These are phyloP conservation scores for Aselliscus stoliczkanus DNA, from an alignment of 2,797 vertebrate species.

Conservation along the genomic window DNA sequence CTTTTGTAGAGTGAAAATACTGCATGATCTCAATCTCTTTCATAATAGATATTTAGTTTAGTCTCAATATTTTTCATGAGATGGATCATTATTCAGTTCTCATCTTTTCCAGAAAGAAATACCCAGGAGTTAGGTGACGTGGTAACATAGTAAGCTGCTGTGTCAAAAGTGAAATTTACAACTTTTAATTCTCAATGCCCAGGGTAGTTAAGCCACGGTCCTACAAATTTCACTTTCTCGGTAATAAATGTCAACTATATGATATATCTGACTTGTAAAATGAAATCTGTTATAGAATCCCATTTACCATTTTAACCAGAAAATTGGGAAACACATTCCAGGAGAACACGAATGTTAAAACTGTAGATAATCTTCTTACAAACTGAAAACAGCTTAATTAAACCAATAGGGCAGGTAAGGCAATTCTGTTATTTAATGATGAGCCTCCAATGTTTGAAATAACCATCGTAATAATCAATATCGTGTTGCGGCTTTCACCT, in stretches of 20 bases:
- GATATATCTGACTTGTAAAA: constrained; percentile 4
- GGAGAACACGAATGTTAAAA: constrained; percentile 68
- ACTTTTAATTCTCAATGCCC: constrained; percentile 11
- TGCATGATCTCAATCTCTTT: background rate
- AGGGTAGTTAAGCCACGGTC: background rate
- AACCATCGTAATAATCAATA: constrained; percentile 67
- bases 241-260: background rate
- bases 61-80: background rate
- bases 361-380: constrained; percentile 42
- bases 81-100: background rate
- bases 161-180: constrained; percentile 9
- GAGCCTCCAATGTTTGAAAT: constrained; percentile 39
- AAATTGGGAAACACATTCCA: background rate
- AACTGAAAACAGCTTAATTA: constrained; percentile 51
- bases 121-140: background rate
- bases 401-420: constrained; percentile 43
- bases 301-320: background rate
- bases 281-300: background rate
- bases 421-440: background rate
- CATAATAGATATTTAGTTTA: background rate
- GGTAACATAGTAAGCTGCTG: background rate
- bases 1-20: background rate
- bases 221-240: background rate
- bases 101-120: background rate
- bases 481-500: constrained; percentile 76